phyloP scores from a whole-genome alignment of 2,113 vertebrate species.

The Ciconia stormi region DNA sequence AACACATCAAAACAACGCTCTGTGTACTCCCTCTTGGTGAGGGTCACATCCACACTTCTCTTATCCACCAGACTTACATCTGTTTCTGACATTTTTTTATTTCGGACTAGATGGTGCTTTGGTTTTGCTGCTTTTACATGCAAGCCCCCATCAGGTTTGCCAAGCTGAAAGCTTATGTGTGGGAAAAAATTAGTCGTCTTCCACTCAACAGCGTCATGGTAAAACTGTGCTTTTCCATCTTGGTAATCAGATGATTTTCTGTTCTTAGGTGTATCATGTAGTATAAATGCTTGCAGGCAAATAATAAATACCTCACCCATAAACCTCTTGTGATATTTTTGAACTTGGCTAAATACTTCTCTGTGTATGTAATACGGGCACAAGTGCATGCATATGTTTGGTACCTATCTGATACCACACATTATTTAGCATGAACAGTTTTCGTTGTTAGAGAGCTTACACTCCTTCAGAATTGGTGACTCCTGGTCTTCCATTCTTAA shows the following conservation, averaged over 20 bases:
- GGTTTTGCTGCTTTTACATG: background rate
- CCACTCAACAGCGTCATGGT: background rate
- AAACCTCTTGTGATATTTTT: background rate
- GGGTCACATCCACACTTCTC: background rate
- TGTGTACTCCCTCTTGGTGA: background rate
- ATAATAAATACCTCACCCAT: background rate
- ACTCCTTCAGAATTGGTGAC: background rate
- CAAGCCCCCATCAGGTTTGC: background rate
- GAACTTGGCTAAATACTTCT: background rate
- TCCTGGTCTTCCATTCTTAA: background rate
- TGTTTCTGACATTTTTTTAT: background rate
- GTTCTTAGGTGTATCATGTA: background rate
- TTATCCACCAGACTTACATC: background rate
- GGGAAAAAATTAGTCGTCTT: background rate
- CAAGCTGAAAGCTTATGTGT: background rate
- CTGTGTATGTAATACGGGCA: background rate
- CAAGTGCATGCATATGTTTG: background rate
- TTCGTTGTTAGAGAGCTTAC: background rate
- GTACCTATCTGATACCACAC: background rate
- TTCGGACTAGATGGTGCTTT: background rate
- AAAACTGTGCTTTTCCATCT: background rate
- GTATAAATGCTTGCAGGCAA: background rate
- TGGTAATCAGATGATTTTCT: background rate
- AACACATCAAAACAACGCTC: background rate
- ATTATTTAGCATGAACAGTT: background rate